Conservation (phyloP, 2,113 vertebrate genomes). For the Platysteira castanea region DNA sequence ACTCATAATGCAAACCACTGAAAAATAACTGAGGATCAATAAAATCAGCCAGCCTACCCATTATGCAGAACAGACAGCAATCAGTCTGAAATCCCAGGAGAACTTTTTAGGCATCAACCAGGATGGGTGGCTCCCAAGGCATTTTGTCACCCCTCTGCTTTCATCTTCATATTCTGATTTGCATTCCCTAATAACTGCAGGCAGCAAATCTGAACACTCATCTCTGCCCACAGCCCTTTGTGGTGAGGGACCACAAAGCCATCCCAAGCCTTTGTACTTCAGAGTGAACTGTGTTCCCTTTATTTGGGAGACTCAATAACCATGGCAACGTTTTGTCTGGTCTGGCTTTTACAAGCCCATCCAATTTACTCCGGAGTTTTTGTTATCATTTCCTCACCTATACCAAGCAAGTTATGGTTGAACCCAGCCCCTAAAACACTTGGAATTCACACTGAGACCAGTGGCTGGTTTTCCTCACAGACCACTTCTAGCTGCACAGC, state of each 20-base stretch:
- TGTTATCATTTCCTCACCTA: slow-evolving; percentile 5
- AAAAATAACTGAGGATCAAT: slow-evolving; percentile 43
- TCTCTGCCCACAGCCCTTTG: neutral
- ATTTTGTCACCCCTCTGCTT: neutral
- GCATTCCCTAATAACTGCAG: neutral
- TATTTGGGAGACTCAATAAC: slow-evolving; percentile 37
- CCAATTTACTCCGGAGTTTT: neutral
- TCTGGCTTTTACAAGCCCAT: slow-evolving; percentile 43
- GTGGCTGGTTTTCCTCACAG: neutral
- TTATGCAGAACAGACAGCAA: slow-evolving; percentile 20
- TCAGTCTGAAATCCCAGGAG: neutral
- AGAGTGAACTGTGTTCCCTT: neutral
- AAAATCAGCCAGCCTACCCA: neutral
- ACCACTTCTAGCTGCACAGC: neutral
- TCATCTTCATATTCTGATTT: slow-evolving; percentile 14
- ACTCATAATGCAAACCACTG: neutral
- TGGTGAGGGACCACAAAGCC: slow-evolving; percentile 5
- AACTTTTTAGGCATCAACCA: neutral
- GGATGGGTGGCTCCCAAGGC: neutral
- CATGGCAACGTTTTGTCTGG: slow-evolving; percentile 51
- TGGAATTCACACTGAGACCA: neutral
- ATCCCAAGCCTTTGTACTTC: neutral
- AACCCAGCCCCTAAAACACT: neutral
- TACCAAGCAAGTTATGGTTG: neutral
- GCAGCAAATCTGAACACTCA: neutral